phyloP scores from a whole-genome alignment of 2,113 vertebrate genomes.

The Puntigrus tetrazona region DNA sequence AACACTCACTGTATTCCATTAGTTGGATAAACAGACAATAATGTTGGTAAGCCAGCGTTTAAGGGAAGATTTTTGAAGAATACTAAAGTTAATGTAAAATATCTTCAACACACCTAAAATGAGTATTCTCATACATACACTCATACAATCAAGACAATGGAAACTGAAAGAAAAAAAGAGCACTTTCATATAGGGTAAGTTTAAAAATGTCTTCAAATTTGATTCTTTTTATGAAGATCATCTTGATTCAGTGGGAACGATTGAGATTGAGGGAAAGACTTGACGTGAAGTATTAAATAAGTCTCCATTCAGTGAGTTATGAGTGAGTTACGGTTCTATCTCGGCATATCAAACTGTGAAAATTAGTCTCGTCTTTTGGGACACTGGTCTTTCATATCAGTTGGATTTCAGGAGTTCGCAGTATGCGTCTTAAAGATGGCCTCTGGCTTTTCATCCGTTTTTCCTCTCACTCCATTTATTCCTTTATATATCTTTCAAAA shows the following conservation, averaged over 20 bases:
- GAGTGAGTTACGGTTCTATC: constrained; percentile 22
- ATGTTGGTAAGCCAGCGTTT: background rate
- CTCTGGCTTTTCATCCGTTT: background rate
- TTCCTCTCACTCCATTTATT: constrained; percentile 6
- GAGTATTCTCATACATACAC: background rate
- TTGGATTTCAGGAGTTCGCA: background rate
- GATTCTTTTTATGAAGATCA: constrained; percentile 26
- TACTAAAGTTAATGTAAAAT: background rate
- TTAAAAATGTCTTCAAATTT: background rate
- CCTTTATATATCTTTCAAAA: background rate
- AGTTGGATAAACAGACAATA: background rate
- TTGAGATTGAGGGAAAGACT: constrained; percentile 26
- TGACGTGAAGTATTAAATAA: constrained; percentile 20
- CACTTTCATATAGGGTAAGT: background rate
- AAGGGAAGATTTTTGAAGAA: background rate
- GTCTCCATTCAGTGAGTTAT: background rate
- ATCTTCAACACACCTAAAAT: background rate
- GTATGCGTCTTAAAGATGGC: constrained; percentile 11
- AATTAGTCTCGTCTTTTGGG: constrained; percentile 34
- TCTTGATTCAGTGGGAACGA: background rate
- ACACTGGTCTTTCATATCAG: constrained; percentile 3
- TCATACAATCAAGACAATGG: background rate
- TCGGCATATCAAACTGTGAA: constrained; percentile 37
- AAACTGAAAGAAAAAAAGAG: background rate
- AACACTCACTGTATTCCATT: background rate